Evolutionary conservation across 2,113 vertebrate species (phyloP).

Genomic region (Colaptes auratus): DNA sequence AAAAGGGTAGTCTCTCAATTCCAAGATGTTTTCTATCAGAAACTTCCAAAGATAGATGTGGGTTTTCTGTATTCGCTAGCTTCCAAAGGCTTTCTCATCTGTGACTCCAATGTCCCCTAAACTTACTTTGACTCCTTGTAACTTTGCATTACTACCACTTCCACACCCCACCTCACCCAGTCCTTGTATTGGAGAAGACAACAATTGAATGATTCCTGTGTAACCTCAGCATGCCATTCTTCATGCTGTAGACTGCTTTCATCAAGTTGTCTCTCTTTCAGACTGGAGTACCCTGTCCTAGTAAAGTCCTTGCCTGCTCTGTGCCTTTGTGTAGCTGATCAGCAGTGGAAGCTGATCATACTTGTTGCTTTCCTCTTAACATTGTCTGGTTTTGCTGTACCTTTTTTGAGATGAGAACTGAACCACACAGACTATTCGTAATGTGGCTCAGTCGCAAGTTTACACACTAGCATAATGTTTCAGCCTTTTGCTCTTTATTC

Average conservation of each 20-base stretch:
- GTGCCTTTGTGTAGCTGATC: background rate
- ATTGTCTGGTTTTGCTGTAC: background rate
- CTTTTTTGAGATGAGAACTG: background rate
- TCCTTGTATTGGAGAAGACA: background rate
- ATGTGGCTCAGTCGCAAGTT: background rate
- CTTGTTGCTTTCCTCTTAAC: background rate
- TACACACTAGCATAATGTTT: background rate
- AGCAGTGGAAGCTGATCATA: background rate
- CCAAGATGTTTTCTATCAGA: background rate
- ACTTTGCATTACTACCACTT: background rate
- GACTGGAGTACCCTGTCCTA: background rate
- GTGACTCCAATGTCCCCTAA: background rate
- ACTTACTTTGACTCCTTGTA: background rate
- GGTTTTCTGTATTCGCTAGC: background rate
- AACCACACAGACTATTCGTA: background rate
- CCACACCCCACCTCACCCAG: accelerated
- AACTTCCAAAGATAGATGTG: background rate
- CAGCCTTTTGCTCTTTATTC: background rate
- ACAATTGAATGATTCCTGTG: background rate
- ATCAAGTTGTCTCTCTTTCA: background rate
- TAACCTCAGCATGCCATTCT: background rate
- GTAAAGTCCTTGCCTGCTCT: background rate
- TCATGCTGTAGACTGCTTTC: background rate
- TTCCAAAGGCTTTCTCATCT: background rate
- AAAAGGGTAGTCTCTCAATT: background rate